Evolutionary conservation across 2,797 vertebrate species (phyloP), one percentile per base, ranked within the genome.

Genomic region (Diceros bicornis): DNA sequence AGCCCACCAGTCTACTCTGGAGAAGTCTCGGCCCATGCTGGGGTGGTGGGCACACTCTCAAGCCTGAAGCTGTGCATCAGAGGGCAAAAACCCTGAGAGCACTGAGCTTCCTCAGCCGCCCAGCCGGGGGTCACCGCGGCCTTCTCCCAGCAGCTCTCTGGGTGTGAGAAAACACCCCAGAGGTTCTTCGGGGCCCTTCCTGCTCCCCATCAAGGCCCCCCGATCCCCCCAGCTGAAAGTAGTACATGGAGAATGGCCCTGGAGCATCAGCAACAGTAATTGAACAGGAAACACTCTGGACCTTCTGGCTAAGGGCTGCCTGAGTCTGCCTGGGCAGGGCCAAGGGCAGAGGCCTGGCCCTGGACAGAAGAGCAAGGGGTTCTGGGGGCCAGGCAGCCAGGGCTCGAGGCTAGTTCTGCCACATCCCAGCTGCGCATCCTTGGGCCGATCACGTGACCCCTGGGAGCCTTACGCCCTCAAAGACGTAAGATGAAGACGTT

Each of bases 61-160:
- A 74, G 77, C 32, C 83, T 2, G 7, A 64, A 68, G 47, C 25
- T 34, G 18, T 10, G 20, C 2, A 17, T 23, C 27, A 13, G 47
- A 83, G 44, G 71, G 66, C 62, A 68, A 37, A 52, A 55, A 59
- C 4, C 4, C n/a, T 0, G 3, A 2, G 10, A 41, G 52, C 3
- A 0, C 57, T 21, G 18, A 4, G 20, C 41, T 52, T 47, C 37
- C 82, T 75, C 21, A 57, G 74, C 68, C 78, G 66, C n/a, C 32
- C 34, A 9, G 23, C n/a, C 0, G 0, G 55, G 21, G 27, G n/a
- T 59, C 52, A 34, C 44, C 4, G 9, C 0, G 47, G 8, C 62
- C 41, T 41, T 84, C 62, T 84, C 47, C 12, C 18, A 21, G 71
- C 16, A 87, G 71, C 61, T 52, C 37, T 50, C 34, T 92, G 34